phyloP scores from a whole-genome alignment of 53 echinoderm and acorn worm species.

The Actinopyga echinites region DNA sequence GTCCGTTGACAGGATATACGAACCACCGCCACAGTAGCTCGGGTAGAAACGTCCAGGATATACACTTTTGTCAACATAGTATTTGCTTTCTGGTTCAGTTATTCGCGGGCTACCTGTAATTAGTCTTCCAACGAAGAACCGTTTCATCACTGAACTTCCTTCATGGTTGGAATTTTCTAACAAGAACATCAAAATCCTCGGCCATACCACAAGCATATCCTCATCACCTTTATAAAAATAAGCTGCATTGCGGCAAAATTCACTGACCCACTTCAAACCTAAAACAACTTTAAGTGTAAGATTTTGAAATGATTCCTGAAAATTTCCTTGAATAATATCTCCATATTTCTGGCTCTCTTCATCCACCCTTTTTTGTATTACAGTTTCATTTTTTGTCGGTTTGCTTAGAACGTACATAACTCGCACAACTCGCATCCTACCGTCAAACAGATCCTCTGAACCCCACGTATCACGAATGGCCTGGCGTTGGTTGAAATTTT shows the following conservation, averaged over 20 bases:
- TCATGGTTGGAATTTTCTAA: background rate
- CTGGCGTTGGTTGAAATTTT: background rate
- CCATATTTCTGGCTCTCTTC: background rate
- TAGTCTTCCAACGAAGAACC: background rate
- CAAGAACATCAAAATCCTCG: background rate
- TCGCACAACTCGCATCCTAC: background rate
- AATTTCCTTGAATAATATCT: background rate
- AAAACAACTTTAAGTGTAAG: background rate
- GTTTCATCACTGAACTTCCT: background rate
- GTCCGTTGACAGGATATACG: background rate
- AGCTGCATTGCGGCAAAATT: background rate
- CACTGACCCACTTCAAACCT: background rate
- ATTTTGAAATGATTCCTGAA: background rate
- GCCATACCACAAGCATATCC: background rate
- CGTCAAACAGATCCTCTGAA: background rate
- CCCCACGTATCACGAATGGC: background rate
- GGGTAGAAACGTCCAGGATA: background rate
- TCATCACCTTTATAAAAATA: background rate
- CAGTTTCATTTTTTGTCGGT: background rate
- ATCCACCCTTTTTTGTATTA: background rate
- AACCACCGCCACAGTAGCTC: background rate
- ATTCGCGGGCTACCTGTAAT: background rate
- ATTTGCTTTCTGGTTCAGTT: background rate
- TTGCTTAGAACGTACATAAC: background rate
- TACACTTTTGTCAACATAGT: background rate